Evolutionary conservation across 2,888 invertebrate genomes (phyloP).

Genomic region (Spilarctia lutea): DNA sequence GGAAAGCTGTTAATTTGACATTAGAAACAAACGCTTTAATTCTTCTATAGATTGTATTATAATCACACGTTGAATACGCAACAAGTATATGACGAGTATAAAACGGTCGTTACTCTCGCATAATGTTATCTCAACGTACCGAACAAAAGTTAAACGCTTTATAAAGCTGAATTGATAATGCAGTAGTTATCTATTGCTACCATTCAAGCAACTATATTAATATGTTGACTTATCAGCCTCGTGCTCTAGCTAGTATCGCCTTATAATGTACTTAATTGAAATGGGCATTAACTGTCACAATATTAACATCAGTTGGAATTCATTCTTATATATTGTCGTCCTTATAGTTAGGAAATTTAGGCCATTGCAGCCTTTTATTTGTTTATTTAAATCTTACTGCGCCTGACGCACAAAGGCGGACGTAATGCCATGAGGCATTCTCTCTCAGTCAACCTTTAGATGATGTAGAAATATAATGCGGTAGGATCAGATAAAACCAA

Average conservation of each 20-base stretch:
- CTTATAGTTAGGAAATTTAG: not conserved
- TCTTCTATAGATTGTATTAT: no score
- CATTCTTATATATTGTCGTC: not conserved
- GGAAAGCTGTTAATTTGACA: no score
- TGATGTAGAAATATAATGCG: no score
- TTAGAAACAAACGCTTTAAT: no score
- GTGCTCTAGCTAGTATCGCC: not conserved
- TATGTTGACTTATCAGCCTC: not conserved
- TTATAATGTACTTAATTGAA: not conserved
- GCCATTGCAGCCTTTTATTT: no score
- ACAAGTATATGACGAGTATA: not conserved
- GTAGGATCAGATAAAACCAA: no score
- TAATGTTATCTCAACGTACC: not conserved
- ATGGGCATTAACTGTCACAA: not conserved
- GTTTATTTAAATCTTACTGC: no score
- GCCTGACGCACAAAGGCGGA: no score
- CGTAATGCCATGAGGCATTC: no score
- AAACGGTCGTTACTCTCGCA: conserved; percentile 2
- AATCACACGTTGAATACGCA: no score
- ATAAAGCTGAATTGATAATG: not conserved
- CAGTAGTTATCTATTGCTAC: not conserved
- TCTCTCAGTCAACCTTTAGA: no score
- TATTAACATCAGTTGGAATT: not conserved
- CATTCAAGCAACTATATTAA: not conserved
- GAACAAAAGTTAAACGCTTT: not conserved